phyloP scores from a whole-genome alignment of 2,113 vertebrate species.

The Callaeas wilsoni region DNA sequence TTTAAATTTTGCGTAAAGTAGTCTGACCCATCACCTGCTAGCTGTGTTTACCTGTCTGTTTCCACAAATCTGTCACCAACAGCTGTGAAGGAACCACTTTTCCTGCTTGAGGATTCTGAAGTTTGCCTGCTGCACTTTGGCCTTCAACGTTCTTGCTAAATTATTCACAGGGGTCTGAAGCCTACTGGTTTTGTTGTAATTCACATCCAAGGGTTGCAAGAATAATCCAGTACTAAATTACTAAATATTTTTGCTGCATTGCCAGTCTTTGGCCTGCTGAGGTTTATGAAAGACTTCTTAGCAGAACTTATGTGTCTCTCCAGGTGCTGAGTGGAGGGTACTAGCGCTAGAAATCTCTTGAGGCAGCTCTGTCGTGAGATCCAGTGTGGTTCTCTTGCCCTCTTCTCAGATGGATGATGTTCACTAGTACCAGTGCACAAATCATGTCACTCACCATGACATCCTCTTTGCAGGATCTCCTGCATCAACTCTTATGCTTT shows the following conservation, averaged over 20 bases:
- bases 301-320: neutral
- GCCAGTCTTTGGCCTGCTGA: neutral
- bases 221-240: neutral
- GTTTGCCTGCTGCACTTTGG: neutral
- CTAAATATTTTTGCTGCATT: neutral
- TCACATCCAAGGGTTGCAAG: neutral
- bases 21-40: neutral
- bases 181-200: neutral
- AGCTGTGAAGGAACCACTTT: neutral
- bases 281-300: neutral
- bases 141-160: neutral
- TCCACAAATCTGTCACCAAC: neutral
- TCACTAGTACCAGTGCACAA: neutral
- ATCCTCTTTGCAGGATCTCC: neutral
- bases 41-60: neutral
- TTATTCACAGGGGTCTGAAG: neutral
- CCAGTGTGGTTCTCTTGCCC: neutral
- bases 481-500: neutral
- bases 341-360: neutral
- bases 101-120: neutral
- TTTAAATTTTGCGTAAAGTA: neutral
- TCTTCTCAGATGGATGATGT: neutral
- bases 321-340: neutral
- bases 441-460: neutral
- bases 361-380: neutral